A percentile compares a stretch with the other conserved stretches of the same genome.
phyloP scores from a whole-genome alignment of 2,888 invertebrate species.

The Deroplatys truncata region DNA sequence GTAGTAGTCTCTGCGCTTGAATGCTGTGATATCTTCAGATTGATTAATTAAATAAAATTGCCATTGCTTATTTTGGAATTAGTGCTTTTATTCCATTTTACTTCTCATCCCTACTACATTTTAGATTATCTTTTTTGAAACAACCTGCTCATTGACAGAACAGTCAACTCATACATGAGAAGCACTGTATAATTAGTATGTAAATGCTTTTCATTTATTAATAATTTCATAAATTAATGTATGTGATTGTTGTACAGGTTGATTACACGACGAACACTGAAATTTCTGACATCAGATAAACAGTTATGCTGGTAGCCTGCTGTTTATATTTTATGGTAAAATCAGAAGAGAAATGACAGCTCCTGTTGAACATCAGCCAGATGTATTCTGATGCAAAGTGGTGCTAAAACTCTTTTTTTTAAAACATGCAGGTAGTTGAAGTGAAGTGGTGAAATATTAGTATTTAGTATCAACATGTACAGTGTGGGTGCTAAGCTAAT shows the following conservation, averaged over 20 bases:
- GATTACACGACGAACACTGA: constrained; percentile 62
- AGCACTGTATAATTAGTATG: background rate
- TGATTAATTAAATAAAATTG: too few species aligned
- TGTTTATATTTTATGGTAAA: background rate
- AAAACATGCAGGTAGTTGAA: background rate
- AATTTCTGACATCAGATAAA: constrained; percentile 60
- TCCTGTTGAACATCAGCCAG: background rate
- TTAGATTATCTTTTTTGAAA: too few species aligned
- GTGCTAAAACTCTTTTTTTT: background rate
- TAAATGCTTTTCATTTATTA: background rate
- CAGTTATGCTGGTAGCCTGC: constrained; percentile 60
- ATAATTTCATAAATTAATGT: background rate
- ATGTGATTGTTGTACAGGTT: constrained; percentile 43
- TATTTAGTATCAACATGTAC: too few species aligned
- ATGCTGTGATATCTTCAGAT: too few species aligned
- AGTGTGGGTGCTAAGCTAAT: too few species aligned
- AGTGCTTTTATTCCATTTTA: too few species aligned
- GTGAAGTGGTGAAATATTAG: too few species aligned
- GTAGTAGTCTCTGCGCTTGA: too few species aligned
- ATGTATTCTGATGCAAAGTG: background rate
- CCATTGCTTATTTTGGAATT: too few species aligned
- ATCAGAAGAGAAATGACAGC: background rate
- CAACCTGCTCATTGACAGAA: too few species aligned
- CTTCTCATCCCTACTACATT: too few species aligned
- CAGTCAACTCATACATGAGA: background rate